Evolutionary conservation across 2,888 invertebrate genomes (phyloP).

Genomic region (Thumatha senex): DNA sequence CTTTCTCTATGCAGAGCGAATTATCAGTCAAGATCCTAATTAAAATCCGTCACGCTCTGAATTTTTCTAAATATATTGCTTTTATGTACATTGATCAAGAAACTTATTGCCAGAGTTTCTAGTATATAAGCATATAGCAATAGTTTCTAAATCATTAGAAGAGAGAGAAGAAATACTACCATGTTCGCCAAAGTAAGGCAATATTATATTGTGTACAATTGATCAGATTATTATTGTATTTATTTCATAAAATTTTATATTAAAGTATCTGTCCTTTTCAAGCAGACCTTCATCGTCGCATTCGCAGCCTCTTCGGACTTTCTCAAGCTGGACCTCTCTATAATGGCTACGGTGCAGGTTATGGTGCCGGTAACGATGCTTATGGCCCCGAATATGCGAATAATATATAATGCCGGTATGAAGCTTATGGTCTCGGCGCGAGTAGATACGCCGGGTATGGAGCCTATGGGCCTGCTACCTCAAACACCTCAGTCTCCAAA

Average conservation of each 20-base stretch:
- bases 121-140: constrained; percentile 64
- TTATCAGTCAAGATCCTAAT: no score
- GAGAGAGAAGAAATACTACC: constrained; percentile 39
- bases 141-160: constrained; percentile 48
- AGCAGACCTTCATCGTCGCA: constrained; percentile 47
- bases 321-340: constrained; percentile 34
- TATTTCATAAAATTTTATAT: neutral
- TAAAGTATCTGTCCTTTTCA: neutral
- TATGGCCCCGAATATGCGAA: no score
- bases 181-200: constrained; percentile 62
- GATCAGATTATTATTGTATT: neutral
- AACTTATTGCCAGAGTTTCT: constrained; percentile 16
- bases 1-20: no score
- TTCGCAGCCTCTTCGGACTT: constrained; percentile 53
- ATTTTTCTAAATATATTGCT: neutral
- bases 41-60: neutral
- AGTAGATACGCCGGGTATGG: no score
- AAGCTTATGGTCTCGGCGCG: no score
- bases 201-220: neutral
- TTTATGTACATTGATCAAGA: neutral
- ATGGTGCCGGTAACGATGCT: constrained; percentile 6
- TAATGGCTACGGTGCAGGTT: constrained; percentile 5
- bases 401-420: no score
- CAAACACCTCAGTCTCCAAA: constrained; percentile 38
- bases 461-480: constrained; percentile 28